Conservation (phyloP, 2,888 invertebrate species). For the Drosophila suboccidentalis region DNA sequence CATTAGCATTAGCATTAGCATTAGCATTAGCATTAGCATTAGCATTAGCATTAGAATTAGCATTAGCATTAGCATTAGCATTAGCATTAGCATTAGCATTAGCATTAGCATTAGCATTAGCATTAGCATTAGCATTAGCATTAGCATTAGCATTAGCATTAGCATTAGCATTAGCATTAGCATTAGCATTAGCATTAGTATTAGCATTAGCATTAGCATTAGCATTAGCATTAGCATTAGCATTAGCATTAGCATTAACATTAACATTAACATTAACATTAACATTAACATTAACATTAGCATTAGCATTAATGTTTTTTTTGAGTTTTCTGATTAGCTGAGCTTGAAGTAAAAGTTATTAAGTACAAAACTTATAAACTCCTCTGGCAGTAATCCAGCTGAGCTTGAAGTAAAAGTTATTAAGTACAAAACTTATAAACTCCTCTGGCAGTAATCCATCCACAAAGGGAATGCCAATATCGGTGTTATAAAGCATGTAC, state of each 20-base stretch:
- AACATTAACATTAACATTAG: conserved; percentile 4
- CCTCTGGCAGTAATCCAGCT: too few relatives aligned
- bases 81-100: not conserved
- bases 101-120: conserved; percentile 3
- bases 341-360: too few relatives aligned
- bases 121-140: not conserved
- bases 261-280: not conserved
- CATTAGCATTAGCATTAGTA: not conserved
- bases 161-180: conserved; percentile 17
- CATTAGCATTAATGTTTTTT: too few relatives aligned
- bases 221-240: conserved; percentile 4
- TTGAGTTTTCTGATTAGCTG: too few relatives aligned
- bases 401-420: not conserved
- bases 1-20: too few relatives aligned
- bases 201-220: conserved; percentile 3
- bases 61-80: not conserved
- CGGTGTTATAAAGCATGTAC: conserved; percentile 24
- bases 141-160: conserved; percentile 9
- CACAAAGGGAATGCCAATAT: conserved; percentile 28
- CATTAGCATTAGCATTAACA: not conserved
- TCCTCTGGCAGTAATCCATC: not conserved
- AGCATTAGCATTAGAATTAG: not conserved
- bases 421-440: not conserved
- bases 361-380: too few relatives aligned
- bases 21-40: too few relatives aligned